These are phyloP conservation scores for Tetramorium simillimum DNA, from an alignment of 1,140 invertebrate species.

Conservation along the genomic window DNA sequence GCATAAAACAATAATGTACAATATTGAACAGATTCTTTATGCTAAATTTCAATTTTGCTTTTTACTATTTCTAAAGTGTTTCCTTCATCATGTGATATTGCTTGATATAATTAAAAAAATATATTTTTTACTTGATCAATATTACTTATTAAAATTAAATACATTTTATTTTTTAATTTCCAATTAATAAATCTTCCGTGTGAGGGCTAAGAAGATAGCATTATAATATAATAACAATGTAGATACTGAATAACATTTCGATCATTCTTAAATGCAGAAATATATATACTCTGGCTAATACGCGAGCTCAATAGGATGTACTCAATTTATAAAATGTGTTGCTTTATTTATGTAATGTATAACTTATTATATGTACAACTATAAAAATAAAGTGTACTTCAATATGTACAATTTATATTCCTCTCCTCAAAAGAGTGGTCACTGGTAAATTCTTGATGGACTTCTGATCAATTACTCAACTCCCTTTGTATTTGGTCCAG, in stretches of 20 bases:
- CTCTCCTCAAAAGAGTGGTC: not conserved
- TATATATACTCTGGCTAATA: not conserved
- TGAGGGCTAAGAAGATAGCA: not conserved
- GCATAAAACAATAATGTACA: too few relatives aligned
- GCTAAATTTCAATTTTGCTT: not conserved
- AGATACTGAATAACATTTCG: not conserved
- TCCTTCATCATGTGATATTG: not conserved
- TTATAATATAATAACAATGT: not conserved
- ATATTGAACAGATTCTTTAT: too few relatives aligned
- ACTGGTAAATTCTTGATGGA: not conserved
- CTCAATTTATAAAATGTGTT: not conserved
- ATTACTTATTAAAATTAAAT: not conserved
- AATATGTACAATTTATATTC: constrained; percentile 30
- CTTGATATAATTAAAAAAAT: not conserved
- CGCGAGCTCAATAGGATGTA: not conserved
- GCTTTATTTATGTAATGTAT: not conserved
- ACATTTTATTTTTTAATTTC: not conserved
- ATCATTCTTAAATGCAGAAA: not conserved
- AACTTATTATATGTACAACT: constrained; percentile 29
- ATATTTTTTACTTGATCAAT: not conserved
- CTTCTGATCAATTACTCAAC: constrained; percentile 79
- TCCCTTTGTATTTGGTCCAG: constrained; percentile 92
- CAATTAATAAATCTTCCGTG: not conserved
- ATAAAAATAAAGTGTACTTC: not conserved
- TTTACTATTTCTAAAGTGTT: not conserved